Evolutionary conservation across 1,140 invertebrate species (phyloP).

Genomic region (Onthophagus taurus): DNA sequence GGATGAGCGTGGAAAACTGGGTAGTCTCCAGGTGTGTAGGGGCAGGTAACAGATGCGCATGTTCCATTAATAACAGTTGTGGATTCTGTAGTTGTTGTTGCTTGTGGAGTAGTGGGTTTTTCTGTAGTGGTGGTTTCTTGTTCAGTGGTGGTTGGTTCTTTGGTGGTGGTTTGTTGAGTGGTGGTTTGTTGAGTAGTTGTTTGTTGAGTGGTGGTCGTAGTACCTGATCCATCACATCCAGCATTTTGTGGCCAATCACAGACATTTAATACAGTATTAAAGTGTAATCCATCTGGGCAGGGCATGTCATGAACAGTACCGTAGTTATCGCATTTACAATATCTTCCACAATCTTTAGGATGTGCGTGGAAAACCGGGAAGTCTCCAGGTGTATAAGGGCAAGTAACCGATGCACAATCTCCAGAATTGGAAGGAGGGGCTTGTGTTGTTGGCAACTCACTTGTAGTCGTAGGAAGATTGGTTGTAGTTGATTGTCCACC

Average conservation of each 20-base stretch:
- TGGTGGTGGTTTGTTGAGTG: no score
- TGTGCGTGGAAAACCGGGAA: background rate
- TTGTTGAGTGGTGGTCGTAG: background rate
- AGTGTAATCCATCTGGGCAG: slow-evolving; percentile 27
- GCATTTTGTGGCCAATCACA: slow-evolving; percentile 17
- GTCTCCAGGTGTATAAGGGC: background rate
- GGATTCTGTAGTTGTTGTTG: no score
- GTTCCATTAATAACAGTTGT: no score
- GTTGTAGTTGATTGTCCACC: no score
- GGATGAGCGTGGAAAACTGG: background rate
- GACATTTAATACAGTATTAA: slow-evolving; percentile 37
- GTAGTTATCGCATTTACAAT: slow-evolving; percentile 1
- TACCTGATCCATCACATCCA: background rate
- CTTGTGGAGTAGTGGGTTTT: no score
- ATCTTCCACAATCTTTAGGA: background rate
- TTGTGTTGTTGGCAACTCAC: no score
- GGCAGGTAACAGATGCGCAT: no score
- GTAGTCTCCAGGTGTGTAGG: background rate
- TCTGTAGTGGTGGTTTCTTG: no score
- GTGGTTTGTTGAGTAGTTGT: no score
- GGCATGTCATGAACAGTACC: background rate
- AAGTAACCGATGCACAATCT: background rate
- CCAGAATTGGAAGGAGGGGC: no score
- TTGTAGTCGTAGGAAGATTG: no score
- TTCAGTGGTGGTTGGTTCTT: no score